Base-by-base conservation (phyloP, 1,140 invertebrate genomes). In the Bombus balteatus region DNA sequence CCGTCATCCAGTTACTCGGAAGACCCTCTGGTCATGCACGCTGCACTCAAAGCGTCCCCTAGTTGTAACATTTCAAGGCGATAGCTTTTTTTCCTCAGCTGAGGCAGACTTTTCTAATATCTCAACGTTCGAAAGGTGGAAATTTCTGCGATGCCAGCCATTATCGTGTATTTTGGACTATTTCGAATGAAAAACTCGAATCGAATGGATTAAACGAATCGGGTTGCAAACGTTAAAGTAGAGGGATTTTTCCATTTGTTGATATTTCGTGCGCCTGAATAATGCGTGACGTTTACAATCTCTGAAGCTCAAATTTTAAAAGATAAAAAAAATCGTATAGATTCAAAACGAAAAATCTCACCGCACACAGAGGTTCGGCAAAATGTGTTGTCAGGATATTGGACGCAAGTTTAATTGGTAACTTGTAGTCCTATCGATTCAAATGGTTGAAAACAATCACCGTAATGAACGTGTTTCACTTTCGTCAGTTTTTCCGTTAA, bases 81-180 rank as follows among this genome's bases (percentile, higher is more conserved):
- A 53, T 65, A 10, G 28, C 22, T 39, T 66, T 57, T 28, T 39
- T 28, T n/a, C 1, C 57, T 1, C 4, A 12, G 53, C 8, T 32
- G 39, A 73, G 41, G n/a, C n/a, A 28, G 74, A 84, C 72, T 84
- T 62, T 37, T 47, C 43, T 65, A 43, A 84, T 84, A 79, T 72
- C 22, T 78, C 76, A 62, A n/a, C 25, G 53, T 39, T n/a, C 28
- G 66, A n/a, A 28, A 1, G 39, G 10, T 28, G 47, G 22, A 13
- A 28, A 81, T 68, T 71, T 41, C 28, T 53, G 6, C 0, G 47
- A 22, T 53, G 5, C 6, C 47, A 53, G 47, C 47, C 47, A 53
- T 53, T 22, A 53, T 53, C 47, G 47, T 53, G 18, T 53, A 53
- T 53, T 18, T 53, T 22, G 18, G 5, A 53, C 47, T 53, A 53